A percentile compares a stretch with the other conserved stretches of the same genome.
phyloP scores from a whole-genome alignment of 2,113 vertebrate species.

The Otis tarda region DNA sequence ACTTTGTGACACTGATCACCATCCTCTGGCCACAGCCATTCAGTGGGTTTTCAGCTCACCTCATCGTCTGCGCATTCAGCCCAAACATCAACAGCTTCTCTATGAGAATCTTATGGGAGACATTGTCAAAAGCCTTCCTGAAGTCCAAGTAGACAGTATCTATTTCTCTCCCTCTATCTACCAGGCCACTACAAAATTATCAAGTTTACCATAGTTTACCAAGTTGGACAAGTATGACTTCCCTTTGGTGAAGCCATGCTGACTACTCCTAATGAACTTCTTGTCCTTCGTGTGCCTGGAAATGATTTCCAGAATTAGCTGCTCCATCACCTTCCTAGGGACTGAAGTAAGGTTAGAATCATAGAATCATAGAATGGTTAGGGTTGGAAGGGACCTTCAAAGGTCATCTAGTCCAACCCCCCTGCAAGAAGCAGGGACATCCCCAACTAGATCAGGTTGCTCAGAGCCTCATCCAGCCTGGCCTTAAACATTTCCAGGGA shows the following conservation, averaged over 20 bases:
- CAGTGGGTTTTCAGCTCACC: not conserved
- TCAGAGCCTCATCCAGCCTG: no score
- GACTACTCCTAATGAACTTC: not conserved
- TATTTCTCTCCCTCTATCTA: not conserved
- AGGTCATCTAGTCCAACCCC: no score
- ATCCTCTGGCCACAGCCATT: not conserved
- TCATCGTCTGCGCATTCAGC: not conserved
- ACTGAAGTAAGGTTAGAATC: not conserved
- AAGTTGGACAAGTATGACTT: not conserved
- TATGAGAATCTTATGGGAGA: not conserved
- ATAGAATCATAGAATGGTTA: no score
- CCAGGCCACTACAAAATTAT: not conserved
- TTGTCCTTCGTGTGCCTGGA: not conserved
- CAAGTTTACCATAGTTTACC: not conserved
- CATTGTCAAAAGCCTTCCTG: not conserved
- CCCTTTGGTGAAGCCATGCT: not conserved
- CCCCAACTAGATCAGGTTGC: no score
- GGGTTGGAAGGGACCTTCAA: no score
- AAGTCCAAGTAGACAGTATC: not conserved
- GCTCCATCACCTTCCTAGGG: not conserved
- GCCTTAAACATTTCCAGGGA: no score
- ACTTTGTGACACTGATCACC: not conserved
- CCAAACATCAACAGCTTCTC: not conserved
- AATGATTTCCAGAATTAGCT: not conserved
- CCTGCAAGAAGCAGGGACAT: no score